A percentile compares a stretch with the other conserved stretches of the same genome.
These are phyloP conservation scores for Leptoteleia sp. DNA, from an alignment of 1,140 invertebrate genomes.

Conservation along the genomic window DNA sequence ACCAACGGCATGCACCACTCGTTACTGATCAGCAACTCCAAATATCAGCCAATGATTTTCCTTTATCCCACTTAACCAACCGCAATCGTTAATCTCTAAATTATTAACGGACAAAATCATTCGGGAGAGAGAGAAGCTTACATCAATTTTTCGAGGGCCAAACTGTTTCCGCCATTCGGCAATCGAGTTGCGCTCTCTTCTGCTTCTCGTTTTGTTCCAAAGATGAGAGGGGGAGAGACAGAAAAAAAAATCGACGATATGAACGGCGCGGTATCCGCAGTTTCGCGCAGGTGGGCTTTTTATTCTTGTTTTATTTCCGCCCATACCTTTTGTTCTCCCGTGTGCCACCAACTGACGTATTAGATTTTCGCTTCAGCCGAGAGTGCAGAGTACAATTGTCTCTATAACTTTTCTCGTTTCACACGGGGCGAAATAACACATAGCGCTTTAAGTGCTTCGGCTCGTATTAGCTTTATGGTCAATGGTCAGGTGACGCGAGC, in stretches of 20 bases:
- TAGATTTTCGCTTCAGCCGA: conserved; percentile 53
- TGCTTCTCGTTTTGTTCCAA: conserved; percentile 1
- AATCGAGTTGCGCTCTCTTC: conserved; percentile 1
- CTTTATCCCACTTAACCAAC: conserved; percentile 5
- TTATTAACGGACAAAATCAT: conserved; percentile 14
- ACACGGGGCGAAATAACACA: conserved; percentile 41
- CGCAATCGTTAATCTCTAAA: conserved; percentile 13
- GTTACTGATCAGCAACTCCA: no score
- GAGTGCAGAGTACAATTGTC: conserved; percentile 55
- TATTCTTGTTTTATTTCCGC: conserved; percentile 28
- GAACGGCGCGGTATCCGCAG: conserved; percentile 15
- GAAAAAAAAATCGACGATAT: conserved; percentile 24
- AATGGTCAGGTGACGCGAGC: conserved; percentile 12
- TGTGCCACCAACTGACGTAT: conserved; percentile 50
- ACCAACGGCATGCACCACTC: no score
- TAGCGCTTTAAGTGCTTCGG: conserved; percentile 60
- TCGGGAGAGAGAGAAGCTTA: no score
- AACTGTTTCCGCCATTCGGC: conserved; percentile 4
- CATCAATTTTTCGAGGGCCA: neutral
- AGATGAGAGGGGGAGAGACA: conserved; percentile 3
- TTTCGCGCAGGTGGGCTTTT: conserved; percentile 18
- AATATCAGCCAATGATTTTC: neutral
- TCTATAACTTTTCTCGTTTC: conserved; percentile 59
- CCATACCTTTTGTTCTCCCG: conserved; percentile 22
- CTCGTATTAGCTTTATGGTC: conserved; percentile 49